Percentiles rank a stretch among this genome's conserved stretches.
These are phyloP conservation scores for Drosophila mayri DNA, from an alignment of 1,140 invertebrate genomes.

Conservation along the genomic window DNA sequence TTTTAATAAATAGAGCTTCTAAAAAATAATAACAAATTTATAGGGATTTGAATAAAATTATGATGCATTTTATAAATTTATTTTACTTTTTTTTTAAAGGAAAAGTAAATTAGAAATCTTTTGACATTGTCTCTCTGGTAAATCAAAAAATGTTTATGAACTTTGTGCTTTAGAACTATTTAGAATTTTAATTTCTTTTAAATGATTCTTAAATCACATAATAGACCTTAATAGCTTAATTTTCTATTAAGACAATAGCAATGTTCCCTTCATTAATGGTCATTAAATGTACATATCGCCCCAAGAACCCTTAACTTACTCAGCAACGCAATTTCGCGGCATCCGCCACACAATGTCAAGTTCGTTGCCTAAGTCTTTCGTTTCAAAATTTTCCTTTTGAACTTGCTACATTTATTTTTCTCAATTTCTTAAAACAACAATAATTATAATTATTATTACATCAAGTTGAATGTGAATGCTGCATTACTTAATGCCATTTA, in stretches of 20 bases:
- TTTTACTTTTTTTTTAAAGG: no score
- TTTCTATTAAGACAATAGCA: background rate
- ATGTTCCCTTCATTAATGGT: background rate
- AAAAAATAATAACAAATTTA: background rate
- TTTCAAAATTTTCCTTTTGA: conserved; percentile 23
- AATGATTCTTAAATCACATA: background rate
- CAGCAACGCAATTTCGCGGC: no score
- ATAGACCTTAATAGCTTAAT: background rate
- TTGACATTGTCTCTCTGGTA: background rate
- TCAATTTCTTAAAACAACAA: conserved; percentile 40
- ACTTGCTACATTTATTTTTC: background rate
- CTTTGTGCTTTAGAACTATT: background rate
- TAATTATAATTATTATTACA: conserved; percentile 42
- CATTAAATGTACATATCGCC: background rate
- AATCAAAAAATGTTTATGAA: background rate
- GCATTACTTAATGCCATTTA: conserved; percentile 73
- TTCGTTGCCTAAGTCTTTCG: conserved; percentile 80
- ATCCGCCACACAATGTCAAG: conserved; percentile 40
- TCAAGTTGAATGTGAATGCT: conserved; percentile 59
- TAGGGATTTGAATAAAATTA: no score
- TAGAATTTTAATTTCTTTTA: background rate
- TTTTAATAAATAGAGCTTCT: background rate
- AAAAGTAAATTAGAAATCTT: background rate
- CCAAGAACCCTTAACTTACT: background rate
- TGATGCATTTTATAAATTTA: no score